phyloP scores from a whole-genome alignment of 1,140 invertebrate genomes.

The Zaprionus africanus region DNA sequence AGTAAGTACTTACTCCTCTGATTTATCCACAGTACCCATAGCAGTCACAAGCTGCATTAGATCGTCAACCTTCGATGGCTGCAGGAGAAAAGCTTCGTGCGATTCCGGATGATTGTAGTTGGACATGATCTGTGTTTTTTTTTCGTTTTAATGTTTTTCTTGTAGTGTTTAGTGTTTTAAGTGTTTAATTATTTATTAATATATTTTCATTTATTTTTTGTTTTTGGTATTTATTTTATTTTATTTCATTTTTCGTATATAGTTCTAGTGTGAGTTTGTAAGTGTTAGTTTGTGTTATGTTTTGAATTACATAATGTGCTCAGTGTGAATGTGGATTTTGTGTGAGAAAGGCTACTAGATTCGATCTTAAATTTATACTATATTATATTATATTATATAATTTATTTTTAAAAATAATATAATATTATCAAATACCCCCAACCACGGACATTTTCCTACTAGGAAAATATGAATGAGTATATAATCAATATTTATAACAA shows the following conservation, averaged over 20 bases:
- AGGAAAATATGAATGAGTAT: too few relatives aligned
- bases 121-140: neutral
- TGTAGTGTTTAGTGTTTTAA: neutral
- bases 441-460: too few relatives aligned
- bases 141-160: neutral
- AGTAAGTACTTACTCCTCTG: slow-evolving; percentile 31
- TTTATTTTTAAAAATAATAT: too few relatives aligned
- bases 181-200: neutral
- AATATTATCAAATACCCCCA: too few relatives aligned
- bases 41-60: slow-evolving; percentile 23
- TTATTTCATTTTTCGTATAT: neutral
- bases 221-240: neutral
- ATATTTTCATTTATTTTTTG: neutral
- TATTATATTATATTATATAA: too few relatives aligned
- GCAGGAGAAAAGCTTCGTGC: slow-evolving; percentile 46
- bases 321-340: neutral
- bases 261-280: neutral
- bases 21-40: slow-evolving; percentile 37
- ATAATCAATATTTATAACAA: too few relatives aligned
- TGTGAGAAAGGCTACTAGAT: neutral
- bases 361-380: neutral
- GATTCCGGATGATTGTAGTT: slow-evolving; percentile 12
- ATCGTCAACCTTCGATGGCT: slow-evolving; percentile 40
- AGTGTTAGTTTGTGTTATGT: neutral
- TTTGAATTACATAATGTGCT: neutral